phyloP scores from a whole-genome alignment of 2,113 vertebrate species.

The Conger conger region DNA sequence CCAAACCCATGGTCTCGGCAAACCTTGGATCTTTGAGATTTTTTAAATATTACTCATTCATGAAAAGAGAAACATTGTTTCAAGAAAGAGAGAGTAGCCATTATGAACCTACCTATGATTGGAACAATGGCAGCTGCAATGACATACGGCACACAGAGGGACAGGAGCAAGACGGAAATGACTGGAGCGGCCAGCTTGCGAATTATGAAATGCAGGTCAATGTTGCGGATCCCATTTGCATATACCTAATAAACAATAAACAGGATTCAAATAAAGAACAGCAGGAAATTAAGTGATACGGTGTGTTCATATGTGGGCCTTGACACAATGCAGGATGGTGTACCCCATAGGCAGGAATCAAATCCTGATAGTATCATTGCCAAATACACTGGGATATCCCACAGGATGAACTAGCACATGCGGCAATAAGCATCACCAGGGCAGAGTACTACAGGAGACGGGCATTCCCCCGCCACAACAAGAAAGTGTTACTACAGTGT shows the following conservation, averaged over 20 bases:
- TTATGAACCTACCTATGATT: conserved; percentile 77
- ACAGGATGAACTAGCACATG: background rate
- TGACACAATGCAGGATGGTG: background rate
- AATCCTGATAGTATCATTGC: background rate
- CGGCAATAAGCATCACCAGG: too few relatives aligned
- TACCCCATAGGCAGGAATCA: background rate
- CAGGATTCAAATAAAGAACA: conserved; percentile 2
- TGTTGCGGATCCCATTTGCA: conserved; percentile 97
- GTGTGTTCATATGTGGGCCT: background rate
- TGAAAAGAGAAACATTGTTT: background rate
- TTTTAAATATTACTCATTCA: background rate
- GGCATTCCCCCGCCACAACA: too few relatives aligned
- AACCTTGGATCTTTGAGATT: background rate
- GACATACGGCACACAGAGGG: conserved; percentile 91
- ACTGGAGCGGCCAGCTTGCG: conserved; percentile 91
- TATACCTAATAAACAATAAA: conserved; percentile 75
- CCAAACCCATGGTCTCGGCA: background rate
- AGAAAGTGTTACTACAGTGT: too few relatives aligned
- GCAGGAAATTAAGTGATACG: background rate
- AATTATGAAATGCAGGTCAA: conserved; percentile 96
- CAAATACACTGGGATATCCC: background rate
- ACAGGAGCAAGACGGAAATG: conserved; percentile 90
- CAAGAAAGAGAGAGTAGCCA: background rate
- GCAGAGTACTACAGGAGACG: too few relatives aligned
- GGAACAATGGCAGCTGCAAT: conserved; percentile 89